Percentiles rank a stretch among this genome's conserved stretches.
Evolutionary conservation across 2,888 invertebrate species (phyloP).

Genomic region (Orthosia gothica): DNA sequence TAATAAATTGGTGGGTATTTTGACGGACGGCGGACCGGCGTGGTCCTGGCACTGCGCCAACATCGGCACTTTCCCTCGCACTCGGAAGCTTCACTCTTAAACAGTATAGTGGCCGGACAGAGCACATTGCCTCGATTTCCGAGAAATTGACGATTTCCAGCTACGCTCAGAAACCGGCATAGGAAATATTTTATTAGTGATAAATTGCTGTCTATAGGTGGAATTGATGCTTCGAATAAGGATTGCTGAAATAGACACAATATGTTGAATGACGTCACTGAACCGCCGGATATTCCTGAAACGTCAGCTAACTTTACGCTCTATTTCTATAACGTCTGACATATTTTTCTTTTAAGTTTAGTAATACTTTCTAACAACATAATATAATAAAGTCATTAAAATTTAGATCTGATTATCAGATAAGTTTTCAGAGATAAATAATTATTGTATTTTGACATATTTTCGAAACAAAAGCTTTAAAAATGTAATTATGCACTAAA

Average conservation of each 20-base stretch:
- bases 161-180: conserved; percentile 81
- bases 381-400: not conserved
- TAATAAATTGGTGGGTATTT: conserved; percentile 84
- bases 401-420: no score
- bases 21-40: conserved; percentile 72
- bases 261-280: conserved; percentile 38
- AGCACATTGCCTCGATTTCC: conserved; percentile 87
- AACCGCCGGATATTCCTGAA: conserved; percentile 25
- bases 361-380: not conserved
- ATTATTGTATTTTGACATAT: no score
- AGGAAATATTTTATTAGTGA: conserved; percentile 87
- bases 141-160: conserved; percentile 86
- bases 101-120: conserved; percentile 77
- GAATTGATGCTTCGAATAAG: conserved; percentile 49
- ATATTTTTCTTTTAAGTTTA: conserved; percentile 3
- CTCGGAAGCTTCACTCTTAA: conserved; percentile 78
- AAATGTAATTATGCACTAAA: no score
- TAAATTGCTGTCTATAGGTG: conserved; percentile 76
- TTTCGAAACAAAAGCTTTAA: no score
- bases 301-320: conserved; percentile 8
- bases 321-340: conserved; percentile 23
- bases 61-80: conserved; percentile 82
- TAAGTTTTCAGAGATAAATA: no score
- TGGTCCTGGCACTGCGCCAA: conserved; percentile 83
- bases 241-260: conserved; percentile 46